phyloP scores from a whole-genome alignment of 2,797 vertebrate species.

The Agapornis canus region DNA sequence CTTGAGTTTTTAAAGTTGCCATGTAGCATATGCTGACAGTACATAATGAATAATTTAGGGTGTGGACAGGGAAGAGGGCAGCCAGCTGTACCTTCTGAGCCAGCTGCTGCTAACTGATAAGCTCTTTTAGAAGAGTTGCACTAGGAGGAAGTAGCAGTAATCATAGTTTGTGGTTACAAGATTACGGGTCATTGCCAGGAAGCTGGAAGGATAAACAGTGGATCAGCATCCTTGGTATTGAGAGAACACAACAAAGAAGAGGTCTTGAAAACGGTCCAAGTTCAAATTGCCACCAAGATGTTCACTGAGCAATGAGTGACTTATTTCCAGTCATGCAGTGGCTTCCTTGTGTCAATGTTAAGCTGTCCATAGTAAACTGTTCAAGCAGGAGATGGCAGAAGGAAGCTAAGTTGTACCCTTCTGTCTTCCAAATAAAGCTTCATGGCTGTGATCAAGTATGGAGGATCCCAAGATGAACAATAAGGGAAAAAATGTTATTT shows the following conservation, averaged over 20 bases:
- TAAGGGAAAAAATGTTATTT: background rate
- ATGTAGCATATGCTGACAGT: background rate
- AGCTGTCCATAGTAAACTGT: background rate
- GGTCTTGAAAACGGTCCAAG: constrained; percentile 10
- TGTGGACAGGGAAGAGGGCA: constrained; percentile 37
- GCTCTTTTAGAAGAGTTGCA: background rate
- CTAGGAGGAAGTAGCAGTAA: constrained; percentile 33
- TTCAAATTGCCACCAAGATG: background rate
- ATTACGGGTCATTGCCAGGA: constrained; percentile 14
- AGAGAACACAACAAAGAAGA: background rate
- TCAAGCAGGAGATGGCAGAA: background rate
- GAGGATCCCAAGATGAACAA: background rate
- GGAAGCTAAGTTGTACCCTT: background rate
- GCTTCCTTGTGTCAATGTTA: background rate
- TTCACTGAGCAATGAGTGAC: background rate
- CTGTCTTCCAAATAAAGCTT: background rate
- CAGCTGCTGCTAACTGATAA: constrained; percentile 59
- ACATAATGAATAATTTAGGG: constrained; percentile 16
- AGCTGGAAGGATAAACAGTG: constrained; percentile 16
- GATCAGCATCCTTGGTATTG: background rate
- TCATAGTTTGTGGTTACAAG: constrained; percentile 16
- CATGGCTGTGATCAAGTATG: background rate
- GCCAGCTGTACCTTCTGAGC: constrained; percentile 21
- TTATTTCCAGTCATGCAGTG: background rate
- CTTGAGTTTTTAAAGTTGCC: background rate